A percentile compares a stretch with the other conserved stretches of the same genome.
phyloP scores from a whole-genome alignment of 1,140 invertebrate species.

The Hetaerina americana region DNA sequence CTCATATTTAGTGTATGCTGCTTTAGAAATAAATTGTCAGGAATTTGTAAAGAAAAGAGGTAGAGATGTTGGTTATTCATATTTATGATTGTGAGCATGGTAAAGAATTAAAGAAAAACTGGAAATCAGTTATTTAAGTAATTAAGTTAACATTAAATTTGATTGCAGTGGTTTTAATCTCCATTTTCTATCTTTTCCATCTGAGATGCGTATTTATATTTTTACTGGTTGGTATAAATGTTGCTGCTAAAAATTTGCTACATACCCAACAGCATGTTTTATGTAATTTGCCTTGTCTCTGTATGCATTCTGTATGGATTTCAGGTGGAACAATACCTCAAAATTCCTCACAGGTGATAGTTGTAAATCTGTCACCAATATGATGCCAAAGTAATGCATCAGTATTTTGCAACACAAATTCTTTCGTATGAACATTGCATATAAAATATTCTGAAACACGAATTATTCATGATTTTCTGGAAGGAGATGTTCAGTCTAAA shows the following conservation, averaged over 20 bases:
- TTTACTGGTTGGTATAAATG: background rate
- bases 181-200: background rate
- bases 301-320: too few species aligned
- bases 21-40: background rate
- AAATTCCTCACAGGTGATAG: too few species aligned
- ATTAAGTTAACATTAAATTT: background rate
- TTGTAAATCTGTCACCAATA: too few species aligned
- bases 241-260: background rate
- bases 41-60: background rate
- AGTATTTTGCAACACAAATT: too few species aligned
- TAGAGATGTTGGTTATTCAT: background rate
- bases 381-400: too few species aligned
- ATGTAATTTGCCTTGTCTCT: too few species aligned
- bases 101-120: background rate
- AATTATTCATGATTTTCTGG: too few species aligned
- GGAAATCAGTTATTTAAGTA: background rate
- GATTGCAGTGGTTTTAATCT: background rate
- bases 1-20: background rate
- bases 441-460: too few species aligned
- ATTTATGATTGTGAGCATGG: background rate
- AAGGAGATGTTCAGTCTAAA: too few species aligned
- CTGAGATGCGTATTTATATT: background rate
- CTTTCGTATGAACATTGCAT: too few species aligned
- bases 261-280: too few species aligned
- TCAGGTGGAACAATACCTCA: too few species aligned